These are phyloP conservation scores for Drosophila mercatorum DNA, from an alignment of 2,888 invertebrate species.

Conservation along the genomic window DNA sequence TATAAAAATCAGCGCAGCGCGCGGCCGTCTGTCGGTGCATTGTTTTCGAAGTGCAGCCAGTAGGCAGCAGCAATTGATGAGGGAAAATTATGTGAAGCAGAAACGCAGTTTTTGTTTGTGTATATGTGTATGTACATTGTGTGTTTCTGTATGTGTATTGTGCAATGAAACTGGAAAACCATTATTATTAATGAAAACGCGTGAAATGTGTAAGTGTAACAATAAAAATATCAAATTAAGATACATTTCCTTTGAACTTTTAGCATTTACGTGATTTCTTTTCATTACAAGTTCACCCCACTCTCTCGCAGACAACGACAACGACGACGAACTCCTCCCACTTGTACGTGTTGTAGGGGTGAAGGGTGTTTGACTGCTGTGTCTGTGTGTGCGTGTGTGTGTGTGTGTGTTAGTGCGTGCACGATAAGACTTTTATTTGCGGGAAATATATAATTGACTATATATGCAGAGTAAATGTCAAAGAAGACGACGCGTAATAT, in stretches of 20 bases:
- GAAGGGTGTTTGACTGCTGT: constrained; percentile 57
- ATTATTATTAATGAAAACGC: constrained; percentile 70
- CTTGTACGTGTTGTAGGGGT: constrained; percentile 68
- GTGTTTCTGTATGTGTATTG: constrained; percentile 55
- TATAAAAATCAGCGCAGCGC: constrained; percentile 76
- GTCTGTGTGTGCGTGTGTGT: constrained; percentile 2
- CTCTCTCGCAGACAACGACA: constrained; percentile 47
- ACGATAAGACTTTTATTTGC: constrained; percentile 66
- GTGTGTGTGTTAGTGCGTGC: constrained; percentile 46
- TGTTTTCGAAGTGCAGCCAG: constrained; percentile 59
- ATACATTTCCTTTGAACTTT: constrained; percentile 53
- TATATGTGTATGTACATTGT: constrained; percentile 30
- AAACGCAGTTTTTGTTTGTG: constrained; percentile 67
- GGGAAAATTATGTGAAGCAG: constrained; percentile 67
- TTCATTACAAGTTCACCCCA: constrained; percentile 31
- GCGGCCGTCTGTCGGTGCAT: constrained; percentile 55
- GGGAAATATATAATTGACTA: constrained; percentile 52
- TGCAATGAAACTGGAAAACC: constrained; percentile 63
- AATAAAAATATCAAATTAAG: constrained; percentile 34
- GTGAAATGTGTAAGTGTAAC: constrained; percentile 68
- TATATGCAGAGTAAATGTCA: constrained; percentile 54
- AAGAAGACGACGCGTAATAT: constrained; percentile 54
- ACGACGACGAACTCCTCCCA: constrained; percentile 68
- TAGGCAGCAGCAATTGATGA: constrained; percentile 42
- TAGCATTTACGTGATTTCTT: constrained; percentile 56